Evolutionary conservation across 2,113 vertebrate species (phyloP), one percentile per base, ranked within the genome.

Genomic region (Corvus cornix): DNA sequence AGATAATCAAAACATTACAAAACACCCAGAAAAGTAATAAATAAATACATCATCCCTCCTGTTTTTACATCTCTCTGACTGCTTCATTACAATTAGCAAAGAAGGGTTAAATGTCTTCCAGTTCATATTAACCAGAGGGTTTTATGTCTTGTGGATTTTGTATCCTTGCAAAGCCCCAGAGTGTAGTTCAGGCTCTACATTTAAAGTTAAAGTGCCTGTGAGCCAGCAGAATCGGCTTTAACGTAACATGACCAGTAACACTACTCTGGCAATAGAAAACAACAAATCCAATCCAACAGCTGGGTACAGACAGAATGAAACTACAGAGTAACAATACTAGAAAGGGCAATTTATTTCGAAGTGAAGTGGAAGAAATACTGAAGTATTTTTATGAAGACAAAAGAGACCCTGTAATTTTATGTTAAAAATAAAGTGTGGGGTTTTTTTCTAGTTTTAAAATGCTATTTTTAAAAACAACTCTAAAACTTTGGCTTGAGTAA

Each of bases 101-200:
- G 89, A 97, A 92, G 92, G 77, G 95, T 96, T 96, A 84, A 96
- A 84, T 79, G 96, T 95, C 95, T 97, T 97, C 60, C 89, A 96
- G 58, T 91, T 96, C 87, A 87, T 94, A 84, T 95, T 95, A 97
- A 97, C 92, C 78, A 91, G 95, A 93, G 63, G 84, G 89, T 41
- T 97, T 98, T 95, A 96, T 84, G 87, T 93, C 90, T 94, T 89
- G 84, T 97, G 95, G 95, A 97, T 94, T 98, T 95, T 97, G 95
- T 93, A 93, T 91, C 96, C 93, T 95, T 88, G 78, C 94, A 96
- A 97, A 98, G 85, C 86, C 95, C 94, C 94, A 70, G 95, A 97
- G 97, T 95, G 89, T 83, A 97, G 94, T 97, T 92, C 79, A 30
- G 96, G 92, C 88, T 97, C 94, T 96, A 90, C 78, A 97, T 96